Conservation (phyloP, 2,888 invertebrate genomes). For the Dryobotodes eremita region DNA sequence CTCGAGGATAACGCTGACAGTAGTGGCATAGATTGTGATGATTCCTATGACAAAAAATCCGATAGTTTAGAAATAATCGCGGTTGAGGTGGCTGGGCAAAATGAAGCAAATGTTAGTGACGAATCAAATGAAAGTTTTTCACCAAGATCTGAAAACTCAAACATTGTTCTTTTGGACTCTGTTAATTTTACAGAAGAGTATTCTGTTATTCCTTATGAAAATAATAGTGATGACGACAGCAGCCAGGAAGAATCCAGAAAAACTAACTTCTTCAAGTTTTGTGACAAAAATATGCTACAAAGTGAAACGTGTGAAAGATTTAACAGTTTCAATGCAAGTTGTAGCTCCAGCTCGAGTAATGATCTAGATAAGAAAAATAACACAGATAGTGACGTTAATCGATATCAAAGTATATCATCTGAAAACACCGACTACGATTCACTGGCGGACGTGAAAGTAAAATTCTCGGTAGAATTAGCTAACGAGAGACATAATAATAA, state of each 20-base stretch:
- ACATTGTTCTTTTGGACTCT: conserved; percentile 82
- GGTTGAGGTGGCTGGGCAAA: conserved; percentile 77
- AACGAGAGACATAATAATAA: conserved; percentile 75
- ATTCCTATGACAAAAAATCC: conserved; percentile 91
- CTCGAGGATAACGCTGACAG: conserved; percentile 91
- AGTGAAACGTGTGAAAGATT: conserved; percentile 87
- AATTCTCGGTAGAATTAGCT: conserved; percentile 81
- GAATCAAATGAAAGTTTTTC: conserved; percentile 74
- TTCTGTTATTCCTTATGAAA: conserved; percentile 78
- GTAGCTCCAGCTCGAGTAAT: conserved; percentile 78
- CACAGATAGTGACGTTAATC: conserved; percentile 79
- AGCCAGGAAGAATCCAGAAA: conserved; percentile 73
- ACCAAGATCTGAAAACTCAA: conserved; percentile 75
- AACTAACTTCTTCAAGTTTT: conserved; percentile 81
- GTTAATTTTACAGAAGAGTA: conserved; percentile 83
- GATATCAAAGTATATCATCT: conserved; percentile 78
- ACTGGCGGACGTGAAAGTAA: conserved; percentile 84
- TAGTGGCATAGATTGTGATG: conserved; percentile 92
- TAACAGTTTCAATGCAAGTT: conserved; percentile 86
- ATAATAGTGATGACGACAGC: conserved; percentile 76
- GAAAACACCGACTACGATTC: conserved; percentile 84
- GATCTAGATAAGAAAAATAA: conserved; percentile 80
- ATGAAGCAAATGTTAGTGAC: conserved; percentile 75
- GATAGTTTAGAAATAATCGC: conserved; percentile 85
- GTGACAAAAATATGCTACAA: conserved; percentile 87